Evolutionary conservation across 2,113 vertebrate species (phyloP), one percentile per base, ranked within the genome.

Genomic region (Seriola dumerili): DNA sequence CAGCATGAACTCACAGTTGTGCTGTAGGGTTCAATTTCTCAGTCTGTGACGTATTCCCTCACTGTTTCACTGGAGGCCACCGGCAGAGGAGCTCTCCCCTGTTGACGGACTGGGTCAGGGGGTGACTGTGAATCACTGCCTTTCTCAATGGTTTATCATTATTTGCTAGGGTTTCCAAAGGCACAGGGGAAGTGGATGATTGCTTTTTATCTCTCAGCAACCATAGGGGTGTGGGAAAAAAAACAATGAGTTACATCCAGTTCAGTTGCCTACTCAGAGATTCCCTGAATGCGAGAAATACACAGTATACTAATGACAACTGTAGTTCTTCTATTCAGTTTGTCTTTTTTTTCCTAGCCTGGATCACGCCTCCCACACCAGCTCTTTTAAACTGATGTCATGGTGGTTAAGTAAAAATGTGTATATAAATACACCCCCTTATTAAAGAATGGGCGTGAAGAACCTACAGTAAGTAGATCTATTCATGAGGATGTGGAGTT

Each of bases 111-210:
- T 44, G 42, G 76, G 65, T 80, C 72, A 74, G 42, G 73, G 73
- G 79, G 80, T 83, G 67, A 84, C 42, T 6, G 58, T 91, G 83
- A 92, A 72, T 92, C 91, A 91, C 29, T 13, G 8, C 40, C 3
- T 68, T 70, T 54, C 70, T 71, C 50, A 14, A 63, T 54, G 62
- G 57, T 80, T 73, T 75, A 55, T 54, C 68, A 76, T 81, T 81
- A 83, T 23, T 44, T 72, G 65, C 63, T 85, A 17, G 0, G 21
- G 42, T 54, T 86, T 78, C 55, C 42, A 61, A 80, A 82, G 73
- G 50, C 12, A 13, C 50, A 54, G 19, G 59, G 73, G 52, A 84
- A 78, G 76, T 61, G 67, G 58, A 83, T 89, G 64, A 88, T 83
- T 84, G 73, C 69, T 85, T 88, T 85, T 79, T 40, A 72, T 86